A percentile compares a stretch with the other conserved stretches of the same genome.
Evolutionary conservation across 2,888 invertebrate genomes (phyloP).

Genomic region (Diarsia brunnea): DNA sequence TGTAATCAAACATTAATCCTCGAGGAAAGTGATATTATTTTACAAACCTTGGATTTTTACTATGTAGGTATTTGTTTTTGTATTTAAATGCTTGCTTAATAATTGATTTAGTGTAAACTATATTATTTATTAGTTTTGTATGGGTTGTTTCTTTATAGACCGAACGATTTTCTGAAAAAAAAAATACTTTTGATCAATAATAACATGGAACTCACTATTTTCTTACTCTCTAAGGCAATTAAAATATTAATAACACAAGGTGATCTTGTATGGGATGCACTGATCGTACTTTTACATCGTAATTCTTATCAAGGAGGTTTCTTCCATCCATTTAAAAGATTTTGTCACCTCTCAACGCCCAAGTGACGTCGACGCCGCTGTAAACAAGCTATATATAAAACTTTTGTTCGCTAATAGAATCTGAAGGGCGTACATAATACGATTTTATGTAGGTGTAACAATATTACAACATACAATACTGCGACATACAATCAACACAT

Average conservation of each 20-base stretch:
- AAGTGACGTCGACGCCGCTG: not conserved
- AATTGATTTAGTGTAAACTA: not conserved
- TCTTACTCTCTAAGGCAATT: not conserved
- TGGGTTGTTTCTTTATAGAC: not conserved
- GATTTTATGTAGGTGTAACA: not conserved
- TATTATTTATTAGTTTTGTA: not conserved
- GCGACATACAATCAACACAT: not conserved
- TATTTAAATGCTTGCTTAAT: not conserved
- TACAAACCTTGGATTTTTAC: too few relatives aligned
- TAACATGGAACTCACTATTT: not conserved
- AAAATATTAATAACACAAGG: not conserved
- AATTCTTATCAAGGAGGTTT: not conserved
- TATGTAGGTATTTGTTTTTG: not conserved
- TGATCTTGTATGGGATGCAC: not conserved
- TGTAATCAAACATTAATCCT: constrained; percentile 13
- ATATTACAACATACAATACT: not conserved
- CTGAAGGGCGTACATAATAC: not conserved
- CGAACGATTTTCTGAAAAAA: not conserved
- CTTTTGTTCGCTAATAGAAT: constrained; percentile 1
- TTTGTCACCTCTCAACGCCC: not conserved
- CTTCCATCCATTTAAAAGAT: not conserved
- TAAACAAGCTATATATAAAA: not conserved
- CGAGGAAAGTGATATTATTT: not conserved
- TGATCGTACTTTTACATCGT: too few relatives aligned
- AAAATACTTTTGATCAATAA: not conserved